phyloP scores from a whole-genome alignment of 1,140 invertebrate genomes.

The Bacillus rossius region DNA sequence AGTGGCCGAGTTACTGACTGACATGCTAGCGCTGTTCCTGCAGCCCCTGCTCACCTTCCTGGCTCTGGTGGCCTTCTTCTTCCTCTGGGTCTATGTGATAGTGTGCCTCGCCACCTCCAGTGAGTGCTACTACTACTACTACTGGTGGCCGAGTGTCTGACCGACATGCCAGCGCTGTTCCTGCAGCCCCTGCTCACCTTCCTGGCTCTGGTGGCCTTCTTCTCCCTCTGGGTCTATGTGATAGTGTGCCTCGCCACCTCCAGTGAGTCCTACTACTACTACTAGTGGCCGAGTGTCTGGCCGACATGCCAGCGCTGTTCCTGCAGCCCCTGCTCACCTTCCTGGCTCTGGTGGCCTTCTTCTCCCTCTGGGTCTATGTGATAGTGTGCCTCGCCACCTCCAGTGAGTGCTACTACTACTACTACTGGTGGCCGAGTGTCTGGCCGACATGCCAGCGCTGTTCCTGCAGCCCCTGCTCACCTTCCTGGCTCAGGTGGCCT shows the following conservation, averaged over 20 bases:
- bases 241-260: constrained; percentile 65
- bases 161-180: constrained; percentile 76
- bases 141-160: no score
- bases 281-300: no score
- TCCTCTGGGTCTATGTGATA: constrained; percentile 80
- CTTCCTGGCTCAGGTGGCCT: constrained; percentile 68
- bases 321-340: constrained; percentile 86
- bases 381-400: constrained; percentile 65
- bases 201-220: constrained; percentile 67
- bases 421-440: no score
- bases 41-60: constrained; percentile 85
- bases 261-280: no score
- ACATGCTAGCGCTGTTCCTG: constrained; percentile 78
- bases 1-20: no score
- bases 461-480: constrained; percentile 85
- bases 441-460: constrained; percentile 74
- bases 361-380: constrained; percentile 78
- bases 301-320: constrained; percentile 76
- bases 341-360: constrained; percentile 67
- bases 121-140: no score
- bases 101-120: constrained; percentile 62
- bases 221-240: constrained; percentile 78
- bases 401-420: no score
- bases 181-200: constrained; percentile 86
- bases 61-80: constrained; percentile 69